Percentiles rank a stretch among this genome's conserved stretches.
Conservation (phyloP, 2,113 vertebrate genomes). For the Hyaena hyaena region DNA sequence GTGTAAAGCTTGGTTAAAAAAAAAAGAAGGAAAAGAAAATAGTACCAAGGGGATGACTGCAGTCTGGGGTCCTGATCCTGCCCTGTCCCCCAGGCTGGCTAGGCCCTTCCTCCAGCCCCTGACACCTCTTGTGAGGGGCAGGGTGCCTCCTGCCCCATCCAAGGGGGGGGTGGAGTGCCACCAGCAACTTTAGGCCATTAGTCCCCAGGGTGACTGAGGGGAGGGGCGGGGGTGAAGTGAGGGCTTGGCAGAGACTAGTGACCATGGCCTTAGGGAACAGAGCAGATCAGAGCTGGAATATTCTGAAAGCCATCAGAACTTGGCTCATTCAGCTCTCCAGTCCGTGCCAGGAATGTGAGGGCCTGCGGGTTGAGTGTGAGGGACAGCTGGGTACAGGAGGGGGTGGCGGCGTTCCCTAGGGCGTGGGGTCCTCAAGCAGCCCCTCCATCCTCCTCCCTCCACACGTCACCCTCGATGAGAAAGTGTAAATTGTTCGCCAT, state of each 20-base stretch:
- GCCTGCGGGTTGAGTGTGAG: not conserved
- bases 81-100: too few species aligned
- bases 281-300: not conserved
- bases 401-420: not conserved
- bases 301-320: not conserved
- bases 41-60: not conserved
- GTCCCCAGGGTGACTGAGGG: not conserved
- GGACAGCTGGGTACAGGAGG: not conserved
- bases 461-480: not conserved
- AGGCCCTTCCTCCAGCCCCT: not conserved
- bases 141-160: not conserved
- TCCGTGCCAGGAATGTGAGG: not conserved
- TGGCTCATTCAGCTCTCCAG: not conserved
- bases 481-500: not conserved
- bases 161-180: too few species aligned
- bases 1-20: not conserved
- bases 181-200: not conserved
- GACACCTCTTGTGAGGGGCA: not conserved
- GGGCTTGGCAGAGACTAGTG: not conserved
- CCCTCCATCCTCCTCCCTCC: not conserved
- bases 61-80: not conserved
- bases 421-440: not conserved
- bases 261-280: not conserved
- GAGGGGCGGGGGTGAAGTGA: too few species aligned
- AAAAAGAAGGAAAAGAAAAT: not conserved